These are phyloP conservation scores for Acinonyx jubatus DNA, from an alignment of 2,113 vertebrate genomes.

Conservation along the genomic window DNA sequence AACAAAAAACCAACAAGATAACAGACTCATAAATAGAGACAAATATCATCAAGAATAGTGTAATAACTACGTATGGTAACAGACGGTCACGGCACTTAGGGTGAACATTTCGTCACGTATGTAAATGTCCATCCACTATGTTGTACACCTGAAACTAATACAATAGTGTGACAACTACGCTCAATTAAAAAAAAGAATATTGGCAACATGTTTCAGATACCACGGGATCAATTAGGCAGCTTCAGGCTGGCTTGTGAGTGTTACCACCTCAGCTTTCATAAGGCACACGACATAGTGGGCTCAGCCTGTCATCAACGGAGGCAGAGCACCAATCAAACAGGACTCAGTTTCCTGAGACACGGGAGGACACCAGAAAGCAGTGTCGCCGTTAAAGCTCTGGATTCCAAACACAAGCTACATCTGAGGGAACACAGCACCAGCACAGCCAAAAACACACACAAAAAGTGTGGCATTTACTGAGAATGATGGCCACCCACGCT, in stretches of 20 bases:
- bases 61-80: neutral
- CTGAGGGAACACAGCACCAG: neutral
- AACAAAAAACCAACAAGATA: neutral
- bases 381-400: neutral
- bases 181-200: neutral
- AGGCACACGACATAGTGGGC: neutral
- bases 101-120: neutral
- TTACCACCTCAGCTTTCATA: too few relatives aligned
- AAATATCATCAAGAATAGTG: neutral
- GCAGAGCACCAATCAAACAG: neutral
- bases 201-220: neutral
- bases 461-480: neutral
- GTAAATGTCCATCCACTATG: neutral
- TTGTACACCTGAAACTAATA: neutral
- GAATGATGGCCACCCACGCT: neutral
- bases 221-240: neutral
- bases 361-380: neutral
- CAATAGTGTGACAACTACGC: neutral
- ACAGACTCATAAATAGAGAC: neutral
- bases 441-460: neutral
- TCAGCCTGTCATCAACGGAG: neutral
- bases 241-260: neutral
- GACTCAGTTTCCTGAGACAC: neutral
- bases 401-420: neutral
- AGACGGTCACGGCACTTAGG: accelerated